These are phyloP conservation scores for Lasioglossum calceatum DNA, from an alignment of 2,888 invertebrate species.

Conservation along the genomic window DNA sequence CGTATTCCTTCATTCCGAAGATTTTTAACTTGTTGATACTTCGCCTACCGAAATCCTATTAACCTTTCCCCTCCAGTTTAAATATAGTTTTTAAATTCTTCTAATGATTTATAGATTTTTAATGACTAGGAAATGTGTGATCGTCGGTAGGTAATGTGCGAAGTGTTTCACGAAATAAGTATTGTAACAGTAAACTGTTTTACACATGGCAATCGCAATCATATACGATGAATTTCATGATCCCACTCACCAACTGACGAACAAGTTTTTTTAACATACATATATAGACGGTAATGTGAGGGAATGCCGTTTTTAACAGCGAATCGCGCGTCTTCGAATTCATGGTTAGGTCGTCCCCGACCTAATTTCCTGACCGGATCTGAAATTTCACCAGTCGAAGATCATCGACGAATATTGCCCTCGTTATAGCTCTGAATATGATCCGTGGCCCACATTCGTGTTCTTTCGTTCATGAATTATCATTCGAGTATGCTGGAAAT, in stretches of 20 bases:
- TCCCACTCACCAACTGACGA: constrained; percentile 34
- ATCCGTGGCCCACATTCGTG: background rate
- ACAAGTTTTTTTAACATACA: constrained; percentile 21
- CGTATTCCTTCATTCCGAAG: background rate
- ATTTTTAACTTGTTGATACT: background rate
- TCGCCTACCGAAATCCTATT: background rate
- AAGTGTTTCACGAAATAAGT: too few species aligned
- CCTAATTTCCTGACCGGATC: constrained; percentile 22
- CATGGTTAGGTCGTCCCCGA: background rate
- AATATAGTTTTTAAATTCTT: too few species aligned
- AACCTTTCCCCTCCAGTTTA: background rate
- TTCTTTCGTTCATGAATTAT: background rate
- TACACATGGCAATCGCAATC: too few species aligned
- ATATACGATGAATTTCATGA: constrained; percentile 19
- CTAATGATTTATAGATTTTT: too few species aligned
- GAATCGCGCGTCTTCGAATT: constrained; percentile 32
- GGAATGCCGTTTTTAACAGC: background rate
- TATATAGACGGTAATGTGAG: background rate
- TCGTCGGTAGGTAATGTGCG: too few species aligned
- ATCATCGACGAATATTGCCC: background rate
- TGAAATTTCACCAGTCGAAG: constrained; percentile 15
- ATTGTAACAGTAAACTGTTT: background rate
- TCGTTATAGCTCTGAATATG: background rate
- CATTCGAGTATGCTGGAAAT: background rate
- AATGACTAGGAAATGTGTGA: too few species aligned